A percentile compares a stretch with the other conserved stretches of the same genome.
Conservation (phyloP, 2,113 vertebrate genomes). For the Gobius niger region DNA sequence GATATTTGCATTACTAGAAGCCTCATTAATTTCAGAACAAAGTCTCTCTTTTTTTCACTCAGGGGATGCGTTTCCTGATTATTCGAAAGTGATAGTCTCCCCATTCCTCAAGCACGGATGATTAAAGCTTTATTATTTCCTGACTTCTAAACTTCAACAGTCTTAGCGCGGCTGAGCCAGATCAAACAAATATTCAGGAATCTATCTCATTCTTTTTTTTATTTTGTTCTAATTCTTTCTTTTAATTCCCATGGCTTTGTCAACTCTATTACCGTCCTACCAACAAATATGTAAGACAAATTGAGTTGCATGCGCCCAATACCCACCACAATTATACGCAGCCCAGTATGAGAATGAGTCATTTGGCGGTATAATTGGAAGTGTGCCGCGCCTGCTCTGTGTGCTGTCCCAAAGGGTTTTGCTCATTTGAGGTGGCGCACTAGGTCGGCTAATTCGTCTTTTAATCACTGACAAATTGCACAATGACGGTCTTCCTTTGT, state of each 20-base stretch:
- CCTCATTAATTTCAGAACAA: constrained; percentile 63
- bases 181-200: constrained; percentile 78
- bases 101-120: constrained; percentile 63
- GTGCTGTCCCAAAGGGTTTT: constrained; percentile 84
- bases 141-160: constrained; percentile 71
- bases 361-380: constrained; percentile 98
- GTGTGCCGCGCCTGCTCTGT: constrained; percentile 88
- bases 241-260: constrained; percentile 84
- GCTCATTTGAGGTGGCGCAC: constrained; percentile 85
- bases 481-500: constrained; percentile 49
- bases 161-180: constrained; percentile 70
- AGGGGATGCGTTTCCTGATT: constrained; percentile 65
- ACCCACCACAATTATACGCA: constrained; percentile 95
- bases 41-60: constrained; percentile 46
- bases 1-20: constrained; percentile 58
- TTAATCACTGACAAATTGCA: constrained; percentile 76
- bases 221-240: constrained; percentile 81
- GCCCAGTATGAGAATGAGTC: constrained; percentile 97
- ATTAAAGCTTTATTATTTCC: constrained; percentile 60
- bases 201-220: constrained; percentile 81
- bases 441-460: constrained; percentile 90
- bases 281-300: constrained; percentile 98
- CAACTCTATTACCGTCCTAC: constrained; percentile 91
- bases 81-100: constrained; percentile 62
- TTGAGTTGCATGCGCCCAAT: constrained; percentile 96